Evolutionary conservation across 2,113 vertebrate genomes (phyloP), one percentile per base, ranked within the genome.

Genomic region (Sylvicapra grimmia): DNA sequence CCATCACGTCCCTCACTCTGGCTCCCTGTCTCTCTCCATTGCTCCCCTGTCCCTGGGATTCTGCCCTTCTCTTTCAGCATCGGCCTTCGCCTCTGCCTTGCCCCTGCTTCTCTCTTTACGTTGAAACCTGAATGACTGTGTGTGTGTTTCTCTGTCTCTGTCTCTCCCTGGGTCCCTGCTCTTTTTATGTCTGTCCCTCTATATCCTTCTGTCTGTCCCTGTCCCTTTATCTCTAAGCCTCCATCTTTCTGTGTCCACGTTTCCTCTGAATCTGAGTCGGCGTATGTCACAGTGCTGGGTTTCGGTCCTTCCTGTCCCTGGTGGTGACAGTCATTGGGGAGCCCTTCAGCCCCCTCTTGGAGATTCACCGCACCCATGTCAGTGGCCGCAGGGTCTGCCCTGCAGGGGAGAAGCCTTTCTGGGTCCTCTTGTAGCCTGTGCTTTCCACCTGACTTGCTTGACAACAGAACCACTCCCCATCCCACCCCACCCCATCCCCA

Each of bases 361-460:
- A 75, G 47, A 44, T 0, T 51, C 29, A 2, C 23, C 0, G 0
- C 29, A 4, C 3, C 36, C 2, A 0, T 0, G 0, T 18, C 0
- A 8, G 31, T 14, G 1, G 54, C 27, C n/a, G 5, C 16, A 21
- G 25, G 11, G 10, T 3, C 33, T 1, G 4, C 47, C 49, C n/a
- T 4, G 40, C 19, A 44, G 80, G 31, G 86, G 27, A 61, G 2
- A 31, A 44, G 4, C 1, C 19, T 40, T 27, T 58, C 63, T 13
- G 1, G 25, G 12, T 27, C 53, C 63, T 14, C 49, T 25, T 49
- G n/a, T 4, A 12, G 27, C 40, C 79, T 5, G 18, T 5, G 61
- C n/a, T 72, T 75, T 40, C n/a, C 14, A 7, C 36, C 16, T 29
- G 72, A 44, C 61, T 33, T 58, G 36, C 56, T 31, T 49, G 36